Percentiles rank a stretch among this genome's conserved stretches.
These are phyloP conservation scores for Phengaris alcon DNA, from an alignment of 2,888 invertebrate genomes.

Conservation along the genomic window DNA sequence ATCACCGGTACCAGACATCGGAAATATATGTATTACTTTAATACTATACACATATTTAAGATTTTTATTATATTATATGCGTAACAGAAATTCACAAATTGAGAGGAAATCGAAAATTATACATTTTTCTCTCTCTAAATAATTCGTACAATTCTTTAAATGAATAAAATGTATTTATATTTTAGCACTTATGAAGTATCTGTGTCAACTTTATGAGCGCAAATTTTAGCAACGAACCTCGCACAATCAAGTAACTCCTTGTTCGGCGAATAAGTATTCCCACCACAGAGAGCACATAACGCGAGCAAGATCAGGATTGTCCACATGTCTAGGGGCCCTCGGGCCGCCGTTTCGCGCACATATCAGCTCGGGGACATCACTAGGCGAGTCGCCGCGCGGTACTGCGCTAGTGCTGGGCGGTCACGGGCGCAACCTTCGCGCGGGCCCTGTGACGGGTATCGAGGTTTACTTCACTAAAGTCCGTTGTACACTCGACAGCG, in stretches of 20 bases:
- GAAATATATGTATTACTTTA: too few species aligned
- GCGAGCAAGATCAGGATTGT: slow-evolving; percentile 60
- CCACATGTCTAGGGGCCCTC: slow-evolving; percentile 66
- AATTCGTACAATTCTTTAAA: too few species aligned
- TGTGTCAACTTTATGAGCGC: too few species aligned
- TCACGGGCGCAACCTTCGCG: slow-evolving; percentile 78
- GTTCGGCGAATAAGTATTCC: slow-evolving; percentile 62
- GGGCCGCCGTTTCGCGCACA: slow-evolving; percentile 58
- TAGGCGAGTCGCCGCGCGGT: slow-evolving; percentile 61
- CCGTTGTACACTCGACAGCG: not conserved
- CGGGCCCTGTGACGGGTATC: slow-evolving; percentile 63
- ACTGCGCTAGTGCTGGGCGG: slow-evolving; percentile 68
- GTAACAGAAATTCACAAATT: too few species aligned
- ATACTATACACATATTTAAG: too few species aligned
- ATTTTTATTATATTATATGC: too few species aligned
- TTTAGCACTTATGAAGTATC: too few species aligned
- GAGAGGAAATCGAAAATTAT: too few species aligned
- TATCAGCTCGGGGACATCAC: slow-evolving; percentile 52
- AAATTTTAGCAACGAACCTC: slow-evolving; percentile 57
- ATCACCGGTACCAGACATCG: too few species aligned
- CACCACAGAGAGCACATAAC: slow-evolving; percentile 60
- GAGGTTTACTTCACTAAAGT: slow-evolving; percentile 12
- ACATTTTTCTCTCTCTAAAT: too few species aligned
- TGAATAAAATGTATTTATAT: too few species aligned
- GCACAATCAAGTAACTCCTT: slow-evolving; percentile 73